Evolutionary conservation across 35 echinoderm and acorn worm species (phyloP).

Genomic region (Hemicentrotus pulcherrimus): DNA sequence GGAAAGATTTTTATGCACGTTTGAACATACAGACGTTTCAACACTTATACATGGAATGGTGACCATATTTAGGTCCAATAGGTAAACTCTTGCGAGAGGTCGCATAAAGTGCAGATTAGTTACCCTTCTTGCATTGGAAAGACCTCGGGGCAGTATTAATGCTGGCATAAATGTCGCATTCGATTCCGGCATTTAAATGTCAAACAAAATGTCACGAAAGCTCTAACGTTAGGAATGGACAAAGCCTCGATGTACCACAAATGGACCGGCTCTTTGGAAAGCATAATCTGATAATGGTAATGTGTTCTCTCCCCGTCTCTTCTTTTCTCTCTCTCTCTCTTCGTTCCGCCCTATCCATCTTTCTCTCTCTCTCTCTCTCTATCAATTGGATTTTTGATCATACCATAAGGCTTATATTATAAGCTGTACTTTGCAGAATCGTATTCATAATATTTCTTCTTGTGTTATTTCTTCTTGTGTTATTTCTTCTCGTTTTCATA

Average conservation of each 20-base stretch:
- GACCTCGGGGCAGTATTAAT: not conserved
- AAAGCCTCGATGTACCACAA: not conserved
- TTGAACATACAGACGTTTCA: not conserved
- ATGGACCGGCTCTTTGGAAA: not conserved
- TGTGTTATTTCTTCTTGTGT: too few relatives aligned
- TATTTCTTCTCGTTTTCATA: too few relatives aligned
- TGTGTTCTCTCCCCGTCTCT: not conserved
- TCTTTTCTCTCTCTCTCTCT: not conserved
- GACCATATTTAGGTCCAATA: not conserved
- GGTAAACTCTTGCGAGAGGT: not conserved
- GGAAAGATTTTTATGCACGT: not conserved
- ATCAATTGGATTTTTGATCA: not conserved
- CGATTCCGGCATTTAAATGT: not conserved
- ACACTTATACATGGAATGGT: not conserved
- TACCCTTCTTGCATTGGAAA: not conserved
- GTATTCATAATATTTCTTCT: not conserved
- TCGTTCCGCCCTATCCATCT: not conserved
- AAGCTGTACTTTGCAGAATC: not conserved
- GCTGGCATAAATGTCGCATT: conserved; percentile 9
- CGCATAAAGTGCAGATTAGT: conserved; percentile 9
- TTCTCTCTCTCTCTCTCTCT: not conserved
- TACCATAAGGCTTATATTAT: not conserved
- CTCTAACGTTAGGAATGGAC: not conserved
- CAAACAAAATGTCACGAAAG: conserved; percentile 12
- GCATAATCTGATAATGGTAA: not conserved